These are phyloP conservation scores for Eretmocerus hayati DNA, from an alignment of 2,888 invertebrate species.

Conservation along the genomic window DNA sequence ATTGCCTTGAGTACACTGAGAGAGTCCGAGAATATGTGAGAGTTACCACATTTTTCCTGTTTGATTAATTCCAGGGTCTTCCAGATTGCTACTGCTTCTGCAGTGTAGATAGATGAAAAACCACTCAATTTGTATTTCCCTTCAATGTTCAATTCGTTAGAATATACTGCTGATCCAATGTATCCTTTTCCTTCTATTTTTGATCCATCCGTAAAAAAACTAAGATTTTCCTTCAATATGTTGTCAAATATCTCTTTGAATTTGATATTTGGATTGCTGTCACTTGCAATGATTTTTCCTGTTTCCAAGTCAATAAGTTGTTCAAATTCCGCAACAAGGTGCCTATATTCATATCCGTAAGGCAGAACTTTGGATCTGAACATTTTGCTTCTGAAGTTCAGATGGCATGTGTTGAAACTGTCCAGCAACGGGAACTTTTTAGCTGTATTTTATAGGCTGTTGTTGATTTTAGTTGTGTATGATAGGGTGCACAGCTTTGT, in stretches of 20 bases:
- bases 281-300: neutral
- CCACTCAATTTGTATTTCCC: neutral
- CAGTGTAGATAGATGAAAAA: neutral
- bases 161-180: neutral
- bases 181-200: neutral
- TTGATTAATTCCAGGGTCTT: neutral
- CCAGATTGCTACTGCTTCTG: neutral
- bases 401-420: too few relatives aligned
- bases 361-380: too few relatives aligned
- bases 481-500: neutral
- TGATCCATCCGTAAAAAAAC: neutral
- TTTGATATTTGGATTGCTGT: neutral
- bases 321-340: neutral
- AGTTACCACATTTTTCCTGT: neutral
- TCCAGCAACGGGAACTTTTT: too few relatives aligned
- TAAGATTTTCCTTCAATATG: neutral
- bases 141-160: too few relatives aligned
- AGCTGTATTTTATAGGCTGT: too few relatives aligned
- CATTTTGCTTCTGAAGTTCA: too few relatives aligned
- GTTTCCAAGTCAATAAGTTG: neutral
- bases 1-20: neutral
- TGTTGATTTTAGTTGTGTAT: too few relatives aligned
- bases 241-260: neutral
- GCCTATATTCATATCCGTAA: neutral
- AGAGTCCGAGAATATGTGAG: neutral